These are phyloP conservation scores for Synergus itoensis DNA, from an alignment of 2,888 invertebrate species.

Conservation along the genomic window DNA sequence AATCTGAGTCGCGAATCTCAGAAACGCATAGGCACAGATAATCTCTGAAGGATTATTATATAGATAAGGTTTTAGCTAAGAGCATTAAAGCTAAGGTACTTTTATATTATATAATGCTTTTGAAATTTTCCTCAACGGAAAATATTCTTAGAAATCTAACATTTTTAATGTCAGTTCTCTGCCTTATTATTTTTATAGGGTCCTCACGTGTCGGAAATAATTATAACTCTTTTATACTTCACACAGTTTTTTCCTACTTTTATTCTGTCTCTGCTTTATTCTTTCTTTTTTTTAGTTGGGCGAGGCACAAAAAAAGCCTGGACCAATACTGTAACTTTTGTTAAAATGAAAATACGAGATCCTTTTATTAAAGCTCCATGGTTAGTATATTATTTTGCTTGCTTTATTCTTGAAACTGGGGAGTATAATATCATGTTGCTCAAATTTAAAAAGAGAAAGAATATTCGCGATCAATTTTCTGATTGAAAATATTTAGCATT, in stretches of 20 bases:
- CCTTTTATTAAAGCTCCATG: neutral
- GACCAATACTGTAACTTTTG: neutral
- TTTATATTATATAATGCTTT: neutral
- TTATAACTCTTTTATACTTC: too few species aligned
- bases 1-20: conserved; percentile 1
- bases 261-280: neutral
- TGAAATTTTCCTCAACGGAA: neutral
- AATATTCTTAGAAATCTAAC: neutral
- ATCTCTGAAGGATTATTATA: neutral
- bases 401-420: neutral
- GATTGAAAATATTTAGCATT: neutral
- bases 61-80: neutral
- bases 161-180: neutral
- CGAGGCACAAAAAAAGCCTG: neutral
- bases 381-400: neutral
- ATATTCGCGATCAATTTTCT: too few species aligned
- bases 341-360: neutral
- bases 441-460: neutral
- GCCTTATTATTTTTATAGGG: neutral
- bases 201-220: too few species aligned
- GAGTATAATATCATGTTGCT: neutral
- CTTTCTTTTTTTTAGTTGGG: neutral
- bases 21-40: neutral
- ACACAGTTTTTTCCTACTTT: too few species aligned
- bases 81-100: neutral